Percentiles rank a stretch among this genome's conserved stretches.
Evolutionary conservation across 2,888 invertebrate species (phyloP).

Genomic region (Andrena hattorfiana): DNA sequence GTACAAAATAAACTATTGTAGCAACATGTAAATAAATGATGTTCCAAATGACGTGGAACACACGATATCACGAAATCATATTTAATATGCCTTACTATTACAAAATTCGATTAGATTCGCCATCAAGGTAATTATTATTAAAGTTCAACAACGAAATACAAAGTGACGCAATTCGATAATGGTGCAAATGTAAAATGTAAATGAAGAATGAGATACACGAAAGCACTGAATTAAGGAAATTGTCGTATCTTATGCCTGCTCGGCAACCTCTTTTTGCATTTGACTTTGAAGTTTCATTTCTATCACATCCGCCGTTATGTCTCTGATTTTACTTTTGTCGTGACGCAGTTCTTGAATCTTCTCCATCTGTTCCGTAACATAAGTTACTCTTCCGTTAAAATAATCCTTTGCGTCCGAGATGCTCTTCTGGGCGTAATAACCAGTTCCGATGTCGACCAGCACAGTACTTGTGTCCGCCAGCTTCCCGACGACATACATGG

Average conservation of each 20-base stretch:
- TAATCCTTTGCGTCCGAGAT: slow-evolving; percentile 94
- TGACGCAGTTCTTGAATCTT: slow-evolving; percentile 93
- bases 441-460: slow-evolving; percentile 98
- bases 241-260: slow-evolving; percentile 58
- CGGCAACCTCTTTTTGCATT: slow-evolving; percentile 77
- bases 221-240: slow-evolving; percentile 15
- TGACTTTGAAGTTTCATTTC: slow-evolving; percentile 90
- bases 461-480: slow-evolving; percentile 94
- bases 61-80: slow-evolving; percentile 26
- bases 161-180: slow-evolving; percentile 31
- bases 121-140: not conserved
- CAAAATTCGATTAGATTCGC: slow-evolving; percentile 26
- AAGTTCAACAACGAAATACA: slow-evolving; percentile 19
- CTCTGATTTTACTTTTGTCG: slow-evolving; percentile 93
- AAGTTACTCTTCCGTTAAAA: slow-evolving; percentile 95
- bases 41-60: not conserved
- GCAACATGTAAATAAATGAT: slow-evolving; percentile 31
- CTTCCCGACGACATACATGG: slow-evolving; percentile 98
- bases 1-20: slow-evolving; percentile 44
- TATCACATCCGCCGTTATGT: slow-evolving; percentile 91
- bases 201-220: slow-evolving; percentile 18
- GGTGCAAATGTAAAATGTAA: slow-evolving; percentile 19
- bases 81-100: slow-evolving; percentile 15
- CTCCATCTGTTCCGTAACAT: slow-evolving; percentile 97
- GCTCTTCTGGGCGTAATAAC: slow-evolving; percentile 97